Percentiles rank a stretch among this genome's conserved stretches.
These are phyloP conservation scores for Gallinago jamesoni DNA, from an alignment of 2,113 vertebrate species.

Conservation along the genomic window DNA sequence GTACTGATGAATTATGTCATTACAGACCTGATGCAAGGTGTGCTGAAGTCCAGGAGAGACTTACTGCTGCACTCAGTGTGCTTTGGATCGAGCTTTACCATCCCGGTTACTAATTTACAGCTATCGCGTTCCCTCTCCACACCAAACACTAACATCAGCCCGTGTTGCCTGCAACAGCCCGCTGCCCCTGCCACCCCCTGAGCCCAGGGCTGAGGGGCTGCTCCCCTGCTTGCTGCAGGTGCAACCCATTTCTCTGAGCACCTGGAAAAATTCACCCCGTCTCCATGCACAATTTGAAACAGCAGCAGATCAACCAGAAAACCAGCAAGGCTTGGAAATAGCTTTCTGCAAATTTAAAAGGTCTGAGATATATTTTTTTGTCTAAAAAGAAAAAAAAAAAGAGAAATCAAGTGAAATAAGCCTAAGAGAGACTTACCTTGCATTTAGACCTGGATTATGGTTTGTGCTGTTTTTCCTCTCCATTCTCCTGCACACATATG, in stretches of 20 bases:
- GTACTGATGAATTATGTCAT: neutral
- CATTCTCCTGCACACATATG: conserved; percentile 44
- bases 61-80: neutral
- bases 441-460: neutral
- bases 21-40: neutral
- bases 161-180: neutral
- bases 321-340: neutral
- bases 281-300: neutral
- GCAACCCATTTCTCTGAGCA: neutral
- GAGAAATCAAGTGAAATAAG: neutral
- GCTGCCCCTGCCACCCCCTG: accelerated
- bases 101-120: neutral
- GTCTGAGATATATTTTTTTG: neutral
- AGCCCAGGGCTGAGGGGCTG: neutral
- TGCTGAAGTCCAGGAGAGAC: neutral
- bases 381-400: neutral
- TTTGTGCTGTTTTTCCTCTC: conserved; percentile 52
- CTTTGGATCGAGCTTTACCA: neutral
- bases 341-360: neutral
- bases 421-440: neutral
- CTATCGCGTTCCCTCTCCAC: neutral
- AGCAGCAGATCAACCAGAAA: neutral
- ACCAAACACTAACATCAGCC: neutral
- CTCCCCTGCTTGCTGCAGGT: neutral
- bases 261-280: neutral